These are phyloP conservation scores for Listrodromus nycthemerus DNA, from an alignment of 2,888 invertebrate genomes.

Conservation along the genomic window DNA sequence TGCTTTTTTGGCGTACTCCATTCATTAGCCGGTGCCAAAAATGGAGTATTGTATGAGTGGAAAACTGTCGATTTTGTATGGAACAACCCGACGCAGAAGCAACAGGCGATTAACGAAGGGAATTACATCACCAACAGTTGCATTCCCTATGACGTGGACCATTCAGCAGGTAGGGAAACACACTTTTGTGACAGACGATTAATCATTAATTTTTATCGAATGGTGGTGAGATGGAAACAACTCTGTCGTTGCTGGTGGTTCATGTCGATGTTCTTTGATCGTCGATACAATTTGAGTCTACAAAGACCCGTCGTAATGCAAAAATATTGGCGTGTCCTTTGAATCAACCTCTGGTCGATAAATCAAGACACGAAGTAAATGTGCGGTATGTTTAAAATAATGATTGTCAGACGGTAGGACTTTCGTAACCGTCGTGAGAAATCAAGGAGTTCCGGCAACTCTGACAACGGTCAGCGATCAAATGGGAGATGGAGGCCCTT, in stretches of 20 bases:
- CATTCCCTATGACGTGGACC: constrained; percentile 46
- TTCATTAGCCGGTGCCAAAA: neutral
- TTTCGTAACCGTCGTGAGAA: constrained; percentile 89
- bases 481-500: constrained; percentile 83
- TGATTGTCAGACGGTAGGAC: constrained; percentile 77
- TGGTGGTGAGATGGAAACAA: neutral
- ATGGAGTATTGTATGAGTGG: neutral
- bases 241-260: too few species aligned
- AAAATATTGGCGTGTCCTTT: neutral
- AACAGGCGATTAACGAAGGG: neutral
- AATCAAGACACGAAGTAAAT: neutral
- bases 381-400: neutral
- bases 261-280: neutral
- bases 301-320: neutral
- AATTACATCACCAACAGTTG: neutral
- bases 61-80: neutral
- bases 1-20: neutral
- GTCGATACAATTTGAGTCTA: neutral
- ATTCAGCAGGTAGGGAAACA: constrained; percentile 41
- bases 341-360: neutral
- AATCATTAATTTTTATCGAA: neutral
- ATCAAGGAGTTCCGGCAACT: constrained; percentile 88
- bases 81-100: neutral
- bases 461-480: constrained; percentile 86
- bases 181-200: neutral